A percentile compares a stretch with the other conserved stretches of the same genome.
Evolutionary conservation across 53 echinoderm and acorn worm genomes (phyloP).

Genomic region (Holothuria leucospilota): DNA sequence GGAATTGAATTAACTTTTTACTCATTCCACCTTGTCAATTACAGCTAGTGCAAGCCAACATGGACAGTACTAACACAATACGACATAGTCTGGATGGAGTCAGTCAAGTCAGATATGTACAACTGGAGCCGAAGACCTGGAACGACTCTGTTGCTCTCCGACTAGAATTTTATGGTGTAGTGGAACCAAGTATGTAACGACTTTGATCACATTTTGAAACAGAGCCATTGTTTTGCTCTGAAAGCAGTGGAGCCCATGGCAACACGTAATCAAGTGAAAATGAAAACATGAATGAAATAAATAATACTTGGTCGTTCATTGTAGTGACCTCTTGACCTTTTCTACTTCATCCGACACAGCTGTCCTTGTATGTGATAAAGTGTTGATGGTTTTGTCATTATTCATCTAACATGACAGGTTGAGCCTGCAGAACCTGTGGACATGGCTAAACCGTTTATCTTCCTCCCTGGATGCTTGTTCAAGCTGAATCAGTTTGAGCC

Average conservation of each 20-base stretch:
- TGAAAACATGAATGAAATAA: no score
- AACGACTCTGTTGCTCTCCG: slow-evolving; percentile 61
- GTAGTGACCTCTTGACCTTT: not conserved
- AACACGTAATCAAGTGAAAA: no score
- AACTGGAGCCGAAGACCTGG: slow-evolving; percentile 76
- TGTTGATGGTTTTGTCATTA: not conserved
- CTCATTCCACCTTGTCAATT: not conserved
- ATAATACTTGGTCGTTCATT: not conserved
- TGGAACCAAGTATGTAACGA: slow-evolving; percentile 66
- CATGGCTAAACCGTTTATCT: no score
- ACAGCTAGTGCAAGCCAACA: slow-evolving; percentile 78
- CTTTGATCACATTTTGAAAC: not conserved
- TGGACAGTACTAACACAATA: slow-evolving; percentile 65
- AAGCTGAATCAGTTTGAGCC: no score
- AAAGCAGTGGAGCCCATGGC: no score
- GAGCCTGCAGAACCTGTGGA: no score
- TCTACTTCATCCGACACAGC: not conserved
- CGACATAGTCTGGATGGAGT: slow-evolving; percentile 71
- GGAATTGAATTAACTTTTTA: no score
- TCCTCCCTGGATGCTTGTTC: no score
- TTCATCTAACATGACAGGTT: no score
- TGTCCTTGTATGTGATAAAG: not conserved
- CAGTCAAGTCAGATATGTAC: slow-evolving; percentile 62
- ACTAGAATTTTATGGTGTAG: slow-evolving; percentile 67
- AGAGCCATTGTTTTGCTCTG: not conserved